Percentiles rank a stretch among this genome's conserved stretches.
Conservation (phyloP, 2,113 vertebrate genomes). For the Alethe diademata region DNA sequence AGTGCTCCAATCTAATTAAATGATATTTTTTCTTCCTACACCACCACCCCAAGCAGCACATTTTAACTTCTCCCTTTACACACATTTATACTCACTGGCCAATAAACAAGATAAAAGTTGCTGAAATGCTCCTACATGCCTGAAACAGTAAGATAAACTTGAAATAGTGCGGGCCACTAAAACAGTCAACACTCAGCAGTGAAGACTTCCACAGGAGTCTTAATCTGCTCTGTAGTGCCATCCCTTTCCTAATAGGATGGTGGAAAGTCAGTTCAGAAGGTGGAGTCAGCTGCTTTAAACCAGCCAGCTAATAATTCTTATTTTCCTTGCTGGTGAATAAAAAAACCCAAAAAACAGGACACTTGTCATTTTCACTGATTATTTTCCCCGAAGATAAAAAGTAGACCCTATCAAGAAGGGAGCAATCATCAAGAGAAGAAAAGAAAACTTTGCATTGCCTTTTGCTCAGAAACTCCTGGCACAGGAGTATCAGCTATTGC, state of each 20-base stretch:
- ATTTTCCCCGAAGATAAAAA: not conserved
- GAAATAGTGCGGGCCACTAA: not conserved
- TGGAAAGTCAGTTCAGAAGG: not conserved
- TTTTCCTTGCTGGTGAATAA: not conserved
- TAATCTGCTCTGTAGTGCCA: not conserved
- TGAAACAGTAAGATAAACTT: not conserved
- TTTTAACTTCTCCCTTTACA: not conserved
- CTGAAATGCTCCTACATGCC: not conserved
- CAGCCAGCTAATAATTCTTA: not conserved
- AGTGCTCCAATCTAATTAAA: not conserved
- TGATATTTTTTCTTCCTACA: rapidly evolving
- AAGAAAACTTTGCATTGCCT: not conserved
- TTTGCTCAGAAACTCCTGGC: not conserved
- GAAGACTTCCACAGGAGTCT: not conserved
- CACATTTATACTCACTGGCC: not conserved
- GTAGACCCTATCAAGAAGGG: not conserved
- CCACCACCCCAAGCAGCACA: not conserved
- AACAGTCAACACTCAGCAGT: not conserved
- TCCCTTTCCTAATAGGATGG: not conserved
- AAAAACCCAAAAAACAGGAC: not conserved
- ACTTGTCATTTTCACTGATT: not conserved
- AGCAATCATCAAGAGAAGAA: not conserved
- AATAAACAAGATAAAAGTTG: not conserved
- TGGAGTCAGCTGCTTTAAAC: not conserved
- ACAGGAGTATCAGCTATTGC: not conserved